Percentiles rank a stretch among this genome's conserved stretches.
Evolutionary conservation across 2,113 vertebrate genomes (phyloP).

Genomic region (Gila orcuttii): DNA sequence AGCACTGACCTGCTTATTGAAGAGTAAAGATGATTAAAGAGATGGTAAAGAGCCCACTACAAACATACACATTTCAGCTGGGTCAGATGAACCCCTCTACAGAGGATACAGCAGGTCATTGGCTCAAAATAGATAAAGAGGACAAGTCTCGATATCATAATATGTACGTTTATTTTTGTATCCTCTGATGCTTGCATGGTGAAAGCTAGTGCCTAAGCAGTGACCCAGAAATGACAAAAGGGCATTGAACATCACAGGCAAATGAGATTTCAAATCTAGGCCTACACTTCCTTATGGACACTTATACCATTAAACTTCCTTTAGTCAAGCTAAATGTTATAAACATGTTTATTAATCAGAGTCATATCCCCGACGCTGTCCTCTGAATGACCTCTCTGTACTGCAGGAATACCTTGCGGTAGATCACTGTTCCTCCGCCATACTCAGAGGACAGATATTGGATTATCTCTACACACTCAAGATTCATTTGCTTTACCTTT

Average conservation of each 20-base stretch:
- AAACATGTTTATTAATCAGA: neutral
- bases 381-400: slow-evolving; percentile 38
- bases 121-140: slow-evolving; percentile 15
- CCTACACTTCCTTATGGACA: neutral
- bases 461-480: slow-evolving; percentile 31
- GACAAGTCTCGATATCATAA: neutral
- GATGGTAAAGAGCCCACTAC: neutral
- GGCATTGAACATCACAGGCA: neutral
- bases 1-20: too few species aligned
- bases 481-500: slow-evolving; percentile 51
- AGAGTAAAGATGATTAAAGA: too few species aligned
- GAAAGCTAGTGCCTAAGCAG: neutral
- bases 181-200: slow-evolving; percentile 2
- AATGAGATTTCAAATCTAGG: neutral
- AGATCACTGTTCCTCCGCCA: slow-evolving; percentile 14
- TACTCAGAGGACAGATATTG: slow-evolving; percentile 13
- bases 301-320: neutral
- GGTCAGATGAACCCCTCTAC: neutral
- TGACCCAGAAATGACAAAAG: slow-evolving; percentile 11
- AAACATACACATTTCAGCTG: neutral
- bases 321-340: neutral
- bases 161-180: neutral
- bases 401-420: slow-evolving; percentile 19
- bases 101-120: neutral
- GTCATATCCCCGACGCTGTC: neutral